Percentiles rank a stretch among this genome's conserved stretches.
Conservation (phyloP, 2,797 vertebrate genomes). For the Darevskia mixta region DNA sequence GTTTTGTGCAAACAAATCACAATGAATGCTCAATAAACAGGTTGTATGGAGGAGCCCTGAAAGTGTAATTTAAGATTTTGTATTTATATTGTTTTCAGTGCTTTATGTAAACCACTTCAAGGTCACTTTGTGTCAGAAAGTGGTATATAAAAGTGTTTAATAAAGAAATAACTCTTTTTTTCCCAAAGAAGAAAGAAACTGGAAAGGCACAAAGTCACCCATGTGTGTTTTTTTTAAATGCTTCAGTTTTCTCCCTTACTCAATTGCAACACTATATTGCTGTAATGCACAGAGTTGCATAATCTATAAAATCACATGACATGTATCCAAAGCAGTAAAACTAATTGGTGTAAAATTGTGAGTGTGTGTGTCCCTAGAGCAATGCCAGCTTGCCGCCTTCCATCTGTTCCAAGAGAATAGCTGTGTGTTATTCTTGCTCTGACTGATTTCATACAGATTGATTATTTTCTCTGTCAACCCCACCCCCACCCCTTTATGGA, state of each 20-base stretch:
- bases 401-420: not conserved
- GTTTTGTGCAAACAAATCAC: too few species aligned
- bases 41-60: too few species aligned
- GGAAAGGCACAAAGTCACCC: not conserved
- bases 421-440: not conserved
- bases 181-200: not conserved
- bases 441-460: not conserved
- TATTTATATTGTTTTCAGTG: too few species aligned
- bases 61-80: too few species aligned
- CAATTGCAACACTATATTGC: not conserved
- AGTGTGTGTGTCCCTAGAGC: slow-evolving; percentile 17
- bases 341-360: slow-evolving; percentile 47
- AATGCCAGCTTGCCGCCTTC: not conserved
- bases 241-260: too few species aligned
- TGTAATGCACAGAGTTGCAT: slow-evolving; percentile 37
- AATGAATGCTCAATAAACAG: too few species aligned
- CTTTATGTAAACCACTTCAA: too few species aligned
- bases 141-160: too few species aligned
- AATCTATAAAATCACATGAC: slow-evolving; percentile 54
- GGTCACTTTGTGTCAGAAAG: too few species aligned
- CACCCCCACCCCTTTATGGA: not conserved
- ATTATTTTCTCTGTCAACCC: slow-evolving; percentile 35
- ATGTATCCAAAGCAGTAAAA: slow-evolving; percentile 54
- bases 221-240: not conserved
- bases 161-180: too few species aligned